Percentiles rank a stretch among this genome's conserved stretches.
Evolutionary conservation across 2,888 invertebrate species (phyloP).

Genomic region (Scaptomyza reducta): DNA sequence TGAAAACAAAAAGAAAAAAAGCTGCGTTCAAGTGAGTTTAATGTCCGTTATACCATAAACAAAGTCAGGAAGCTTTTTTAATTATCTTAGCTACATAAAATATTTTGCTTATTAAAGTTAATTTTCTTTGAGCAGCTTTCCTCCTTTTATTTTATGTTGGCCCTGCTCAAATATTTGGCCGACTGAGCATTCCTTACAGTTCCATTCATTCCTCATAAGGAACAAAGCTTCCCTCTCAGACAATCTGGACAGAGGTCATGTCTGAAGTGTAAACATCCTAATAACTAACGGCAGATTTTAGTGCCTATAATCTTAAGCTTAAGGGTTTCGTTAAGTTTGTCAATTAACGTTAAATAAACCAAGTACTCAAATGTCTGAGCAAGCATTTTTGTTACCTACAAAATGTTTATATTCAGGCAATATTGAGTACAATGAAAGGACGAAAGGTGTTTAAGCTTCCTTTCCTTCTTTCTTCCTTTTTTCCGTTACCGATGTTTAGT

Average conservation of each 20-base stretch:
- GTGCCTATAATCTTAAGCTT: not conserved
- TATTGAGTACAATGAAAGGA: not conserved
- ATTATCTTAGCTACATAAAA: not conserved
- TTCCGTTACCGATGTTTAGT: not conserved
- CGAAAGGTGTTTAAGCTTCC: not conserved
- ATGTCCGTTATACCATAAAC: not conserved
- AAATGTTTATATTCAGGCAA: not conserved
- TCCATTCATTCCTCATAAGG: not conserved
- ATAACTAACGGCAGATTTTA: not conserved
- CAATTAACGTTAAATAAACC: not conserved
- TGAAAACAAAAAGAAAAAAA: not conserved
- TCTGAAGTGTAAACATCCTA: not conserved
- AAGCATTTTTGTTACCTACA: not conserved
- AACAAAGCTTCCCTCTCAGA: not conserved
- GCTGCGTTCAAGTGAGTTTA: not conserved
- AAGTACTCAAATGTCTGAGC: not conserved
- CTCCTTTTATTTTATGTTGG: not conserved
- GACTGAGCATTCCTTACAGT: not conserved
- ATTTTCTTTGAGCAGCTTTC: not conserved
- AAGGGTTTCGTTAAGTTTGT: constrained; percentile 2
- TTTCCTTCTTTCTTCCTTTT: no score
- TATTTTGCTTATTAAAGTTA: not conserved
- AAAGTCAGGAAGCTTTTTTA: not conserved
- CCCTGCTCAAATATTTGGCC: not conserved
- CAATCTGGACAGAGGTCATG: not conserved